Evolutionary conservation across 2,888 invertebrate species (phyloP).

Genomic region (Malachius bipustulatus): DNA sequence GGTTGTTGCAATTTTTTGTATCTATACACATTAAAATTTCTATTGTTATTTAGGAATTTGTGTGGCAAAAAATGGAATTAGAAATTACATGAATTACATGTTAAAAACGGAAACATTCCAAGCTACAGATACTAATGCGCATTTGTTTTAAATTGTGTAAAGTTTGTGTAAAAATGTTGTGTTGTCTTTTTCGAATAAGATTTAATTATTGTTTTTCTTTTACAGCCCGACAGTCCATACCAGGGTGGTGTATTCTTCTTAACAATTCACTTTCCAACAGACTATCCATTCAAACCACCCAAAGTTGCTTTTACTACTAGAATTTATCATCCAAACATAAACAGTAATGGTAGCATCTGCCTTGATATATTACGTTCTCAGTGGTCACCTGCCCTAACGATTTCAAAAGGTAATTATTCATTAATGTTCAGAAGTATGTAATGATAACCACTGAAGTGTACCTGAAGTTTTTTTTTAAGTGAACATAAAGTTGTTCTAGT

Average conservation of each 20-base stretch:
- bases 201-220: too few species aligned
- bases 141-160: constrained; percentile 5
- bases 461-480: too few species aligned
- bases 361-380: constrained; percentile 99
- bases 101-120: too few species aligned
- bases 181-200: constrained; percentile 16
- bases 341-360: constrained; percentile 99
- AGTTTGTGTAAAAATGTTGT: constrained; percentile 8
- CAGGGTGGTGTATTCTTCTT: constrained; percentile 99
- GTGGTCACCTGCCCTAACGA: constrained; percentile 99
- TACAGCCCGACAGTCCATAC: constrained; percentile 98
- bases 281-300: constrained; percentile 99
- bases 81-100: too few species aligned
- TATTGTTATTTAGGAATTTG: too few species aligned
- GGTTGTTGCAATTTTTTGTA: too few species aligned
- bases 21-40: too few species aligned
- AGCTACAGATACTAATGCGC: not conserved
- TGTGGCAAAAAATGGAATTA: too few species aligned
- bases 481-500: too few species aligned
- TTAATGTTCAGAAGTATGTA: not conserved
- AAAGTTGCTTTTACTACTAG: constrained; percentile 99
- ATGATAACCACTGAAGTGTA: not conserved
- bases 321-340: constrained; percentile 99
- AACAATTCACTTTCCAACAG: constrained; percentile 99
- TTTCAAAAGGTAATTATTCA: constrained; percentile 78